Conservation (phyloP, 2,888 invertebrate species). For the Margaritifera margaritifera region DNA sequence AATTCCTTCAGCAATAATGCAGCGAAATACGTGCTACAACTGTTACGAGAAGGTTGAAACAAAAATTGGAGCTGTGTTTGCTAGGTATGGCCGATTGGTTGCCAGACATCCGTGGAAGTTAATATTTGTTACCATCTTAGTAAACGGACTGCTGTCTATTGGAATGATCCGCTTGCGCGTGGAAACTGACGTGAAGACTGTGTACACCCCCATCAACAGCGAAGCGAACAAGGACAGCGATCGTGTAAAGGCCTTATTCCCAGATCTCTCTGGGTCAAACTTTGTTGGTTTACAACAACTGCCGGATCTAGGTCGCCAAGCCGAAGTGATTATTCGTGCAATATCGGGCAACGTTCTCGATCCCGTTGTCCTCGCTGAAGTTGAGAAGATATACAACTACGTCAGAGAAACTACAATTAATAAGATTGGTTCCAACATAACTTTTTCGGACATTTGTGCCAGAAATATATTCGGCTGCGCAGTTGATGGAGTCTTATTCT, state of each 20-base stretch:
- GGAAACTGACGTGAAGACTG: constrained; percentile 44
- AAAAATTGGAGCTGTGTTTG: constrained; percentile 26
- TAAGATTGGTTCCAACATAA: constrained; percentile 4
- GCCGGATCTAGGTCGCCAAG: constrained; percentile 17
- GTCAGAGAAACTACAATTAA: constrained; percentile 5
- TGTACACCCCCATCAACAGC: constrained; percentile 57
- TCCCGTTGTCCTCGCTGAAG: constrained; percentile 16
- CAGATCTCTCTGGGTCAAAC: constrained; percentile 31
- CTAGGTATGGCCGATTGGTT: constrained; percentile 24
- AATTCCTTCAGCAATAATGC: no score
- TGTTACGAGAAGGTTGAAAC: constrained; percentile 16
- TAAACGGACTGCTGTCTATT: constrained; percentile 38
- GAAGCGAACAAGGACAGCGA: constrained; percentile 46
- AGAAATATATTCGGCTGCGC: constrained; percentile 15
- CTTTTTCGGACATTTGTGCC: constrained; percentile 24
- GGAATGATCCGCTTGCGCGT: constrained; percentile 39
- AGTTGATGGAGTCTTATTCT: constrained; percentile 22
- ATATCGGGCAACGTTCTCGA: constrained; percentile 20
- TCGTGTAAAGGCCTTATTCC: constrained; percentile 27
- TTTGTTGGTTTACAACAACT: constrained; percentile 28
- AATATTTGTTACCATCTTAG: constrained; percentile 16
- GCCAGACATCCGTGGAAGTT: constrained; percentile 28
- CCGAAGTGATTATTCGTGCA: constrained; percentile 29
- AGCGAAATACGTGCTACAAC: constrained; percentile 6
- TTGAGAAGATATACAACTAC: constrained; percentile 7